A percentile compares a stretch with the other conserved stretches of the same genome.
Conservation (phyloP, 2,797 vertebrate genomes). For the Hydrocynus forskahlii region DNA sequence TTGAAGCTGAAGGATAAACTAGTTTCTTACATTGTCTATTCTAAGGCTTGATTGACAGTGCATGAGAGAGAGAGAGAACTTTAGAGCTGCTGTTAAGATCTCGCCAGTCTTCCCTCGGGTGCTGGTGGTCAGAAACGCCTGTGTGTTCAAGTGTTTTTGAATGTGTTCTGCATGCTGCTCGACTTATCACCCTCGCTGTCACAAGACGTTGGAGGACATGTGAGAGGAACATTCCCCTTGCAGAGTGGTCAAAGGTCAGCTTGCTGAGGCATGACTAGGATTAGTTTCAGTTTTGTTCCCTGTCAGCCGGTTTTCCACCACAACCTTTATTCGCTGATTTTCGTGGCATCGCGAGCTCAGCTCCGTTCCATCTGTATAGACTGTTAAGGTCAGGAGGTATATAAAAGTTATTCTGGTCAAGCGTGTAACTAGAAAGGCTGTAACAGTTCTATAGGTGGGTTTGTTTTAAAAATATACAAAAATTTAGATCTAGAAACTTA, state of each 20-base stretch:
- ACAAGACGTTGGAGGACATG: background rate
- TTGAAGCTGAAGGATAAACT: background rate
- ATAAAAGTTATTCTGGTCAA: no score
- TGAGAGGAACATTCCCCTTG: background rate
- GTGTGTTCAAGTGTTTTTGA: background rate
- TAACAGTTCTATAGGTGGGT: no score
- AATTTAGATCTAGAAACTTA: no score
- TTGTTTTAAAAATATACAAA: no score
- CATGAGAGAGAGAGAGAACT: background rate
- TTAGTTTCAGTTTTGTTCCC: background rate
- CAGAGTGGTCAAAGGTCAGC: background rate
- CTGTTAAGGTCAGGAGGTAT: no score
- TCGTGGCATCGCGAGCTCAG: background rate
- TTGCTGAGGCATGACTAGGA: slow-evolving; percentile 10
- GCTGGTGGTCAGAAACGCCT: background rate
- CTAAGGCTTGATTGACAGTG: background rate
- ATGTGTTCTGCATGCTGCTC: background rate
- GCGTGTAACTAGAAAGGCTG: no score
- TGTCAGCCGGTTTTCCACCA: background rate
- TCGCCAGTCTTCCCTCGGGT: background rate
- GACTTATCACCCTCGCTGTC: slow-evolving; percentile 11
- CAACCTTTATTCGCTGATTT: background rate
- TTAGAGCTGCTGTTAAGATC: background rate
- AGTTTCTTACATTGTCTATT: background rate
- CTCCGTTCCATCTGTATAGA: background rate